A percentile compares a stretch with the other conserved stretches of the same genome.
Conservation (phyloP, 2,888 invertebrate species). For the Beris chalybata region DNA sequence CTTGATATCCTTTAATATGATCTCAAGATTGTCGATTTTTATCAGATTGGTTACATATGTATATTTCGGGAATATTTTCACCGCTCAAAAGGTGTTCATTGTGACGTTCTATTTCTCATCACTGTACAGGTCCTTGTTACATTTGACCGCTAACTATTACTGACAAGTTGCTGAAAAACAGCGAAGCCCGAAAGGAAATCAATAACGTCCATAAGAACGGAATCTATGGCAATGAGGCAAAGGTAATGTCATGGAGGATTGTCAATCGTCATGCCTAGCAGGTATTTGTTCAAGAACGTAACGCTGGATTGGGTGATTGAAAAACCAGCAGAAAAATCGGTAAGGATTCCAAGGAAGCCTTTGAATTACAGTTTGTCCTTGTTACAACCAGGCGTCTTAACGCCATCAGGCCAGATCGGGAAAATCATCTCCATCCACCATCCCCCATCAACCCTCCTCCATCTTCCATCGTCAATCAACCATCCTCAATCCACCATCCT, state of each 20-base stretch:
- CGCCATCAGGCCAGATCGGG: too few relatives aligned
- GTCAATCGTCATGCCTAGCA: slow-evolving; percentile 14
- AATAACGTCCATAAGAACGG: slow-evolving; percentile 20
- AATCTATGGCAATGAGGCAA: slow-evolving; percentile 16
- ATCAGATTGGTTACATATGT: slow-evolving; percentile 68
- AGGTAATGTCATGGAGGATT: slow-evolving; percentile 9
- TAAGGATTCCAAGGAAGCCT: slow-evolving; percentile 5
- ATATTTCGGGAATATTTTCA: slow-evolving; percentile 63
- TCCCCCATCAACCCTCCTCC: too few relatives aligned
- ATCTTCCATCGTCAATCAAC: too few relatives aligned
- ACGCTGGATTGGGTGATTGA: slow-evolving; percentile 24
- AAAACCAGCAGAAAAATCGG: slow-evolving; percentile 5
- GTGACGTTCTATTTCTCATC: slow-evolving; percentile 64
- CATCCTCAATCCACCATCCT: too few relatives aligned
- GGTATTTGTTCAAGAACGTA: slow-evolving; percentile 22
- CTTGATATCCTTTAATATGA: slow-evolving; percentile 68
- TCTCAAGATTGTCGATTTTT: slow-evolving; percentile 73
- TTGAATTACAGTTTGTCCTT: neutral
- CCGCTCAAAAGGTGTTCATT: slow-evolving; percentile 72
- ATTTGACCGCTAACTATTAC: slow-evolving; percentile 61
- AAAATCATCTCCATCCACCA: too few relatives aligned
- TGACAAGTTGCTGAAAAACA: slow-evolving; percentile 26
- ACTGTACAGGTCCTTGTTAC: slow-evolving; percentile 61
- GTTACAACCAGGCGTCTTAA: too few relatives aligned
- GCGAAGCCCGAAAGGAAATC: neutral